These are phyloP conservation scores for Pegoplata infirma DNA, from an alignment of 2,888 invertebrate genomes.

Conservation along the genomic window DNA sequence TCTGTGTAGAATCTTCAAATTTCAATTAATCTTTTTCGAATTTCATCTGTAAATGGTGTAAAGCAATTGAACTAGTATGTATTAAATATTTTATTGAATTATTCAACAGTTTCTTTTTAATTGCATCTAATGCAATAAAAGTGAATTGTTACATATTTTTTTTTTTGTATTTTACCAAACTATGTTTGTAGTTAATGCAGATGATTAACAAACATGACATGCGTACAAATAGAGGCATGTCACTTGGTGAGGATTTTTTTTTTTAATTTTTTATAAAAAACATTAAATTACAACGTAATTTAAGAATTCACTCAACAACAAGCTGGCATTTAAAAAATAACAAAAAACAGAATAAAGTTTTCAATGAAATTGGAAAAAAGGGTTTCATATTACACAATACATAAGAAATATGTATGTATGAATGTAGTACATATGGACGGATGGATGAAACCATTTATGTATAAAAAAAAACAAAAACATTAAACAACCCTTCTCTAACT, in stretches of 20 bases:
- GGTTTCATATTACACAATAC: neutral
- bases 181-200: neutral
- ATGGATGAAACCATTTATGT: neutral
- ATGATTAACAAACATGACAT: constrained; percentile 19
- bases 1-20: too few species aligned
- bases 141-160: neutral
- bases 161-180: too few species aligned
- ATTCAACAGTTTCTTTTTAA: too few species aligned
- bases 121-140: too few species aligned
- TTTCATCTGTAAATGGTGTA: too few species aligned
- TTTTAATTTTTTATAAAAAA: neutral
- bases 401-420: too few species aligned
- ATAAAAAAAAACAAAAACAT: too few species aligned
- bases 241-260: neutral
- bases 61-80: too few species aligned
- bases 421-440: neutral
- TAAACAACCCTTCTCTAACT: neutral
- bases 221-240: neutral
- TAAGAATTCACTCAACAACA: neutral
- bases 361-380: constrained; percentile 1
- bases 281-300: neutral
- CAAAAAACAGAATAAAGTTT: neutral
- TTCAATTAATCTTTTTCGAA: too few species aligned
- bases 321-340: neutral
- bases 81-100: too few species aligned